phyloP scores from a whole-genome alignment of 92 coral and sea anemone species.

The Paramuricea clavata region DNA sequence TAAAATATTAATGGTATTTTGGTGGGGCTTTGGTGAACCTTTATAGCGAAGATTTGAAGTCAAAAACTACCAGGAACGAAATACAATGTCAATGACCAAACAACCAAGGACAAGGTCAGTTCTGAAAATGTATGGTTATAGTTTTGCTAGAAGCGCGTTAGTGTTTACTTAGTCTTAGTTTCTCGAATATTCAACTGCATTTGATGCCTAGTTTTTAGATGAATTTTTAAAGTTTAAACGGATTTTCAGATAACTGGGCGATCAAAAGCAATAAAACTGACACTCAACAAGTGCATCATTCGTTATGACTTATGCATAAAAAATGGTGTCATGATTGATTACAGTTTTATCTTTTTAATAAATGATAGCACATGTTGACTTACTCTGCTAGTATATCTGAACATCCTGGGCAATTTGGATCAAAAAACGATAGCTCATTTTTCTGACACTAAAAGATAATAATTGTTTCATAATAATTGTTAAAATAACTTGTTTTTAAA shows the following conservation, averaged over 20 bases:
- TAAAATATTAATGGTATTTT: background rate
- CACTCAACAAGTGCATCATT: background rate
- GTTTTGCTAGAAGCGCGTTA: background rate
- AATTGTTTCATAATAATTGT: no score
- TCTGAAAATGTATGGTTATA: background rate
- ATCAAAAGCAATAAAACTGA: background rate
- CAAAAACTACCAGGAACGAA: background rate
- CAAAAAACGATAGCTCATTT: conserved; percentile 94
- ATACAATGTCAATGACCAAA: background rate
- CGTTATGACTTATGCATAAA: background rate
- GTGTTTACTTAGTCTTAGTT: no score
- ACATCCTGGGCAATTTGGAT: conserved; percentile 97
- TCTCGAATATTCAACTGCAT: no score
- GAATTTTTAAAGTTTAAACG: background rate
- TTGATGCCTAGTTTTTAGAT: background rate
- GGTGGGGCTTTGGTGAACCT: background rate
- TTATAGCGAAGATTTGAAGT: background rate
- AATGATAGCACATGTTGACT: conserved; percentile 42
- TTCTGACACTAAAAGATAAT: conserved; percentile 80
- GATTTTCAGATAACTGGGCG: background rate
- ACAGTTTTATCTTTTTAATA: no score
- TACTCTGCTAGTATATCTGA: conserved; percentile 89
- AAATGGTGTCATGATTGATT: no score
- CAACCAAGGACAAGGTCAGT: background rate
- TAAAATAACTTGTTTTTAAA: background rate